Conservation (phyloP, 2,888 invertebrate genomes). For the Cinara cedri region DNA sequence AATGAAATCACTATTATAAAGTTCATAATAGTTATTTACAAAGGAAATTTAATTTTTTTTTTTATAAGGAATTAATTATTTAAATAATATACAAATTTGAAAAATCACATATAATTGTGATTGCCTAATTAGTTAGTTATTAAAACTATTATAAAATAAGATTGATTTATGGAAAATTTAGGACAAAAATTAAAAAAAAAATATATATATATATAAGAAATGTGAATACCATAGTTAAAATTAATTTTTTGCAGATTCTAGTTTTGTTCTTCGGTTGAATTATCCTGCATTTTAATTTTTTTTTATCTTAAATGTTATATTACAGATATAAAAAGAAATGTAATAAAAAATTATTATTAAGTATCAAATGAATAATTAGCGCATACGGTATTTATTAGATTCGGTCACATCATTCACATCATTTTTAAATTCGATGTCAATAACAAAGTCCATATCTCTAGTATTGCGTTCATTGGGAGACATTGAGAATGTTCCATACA, state of each 20-base stretch:
- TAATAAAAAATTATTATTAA: slow-evolving; percentile 25
- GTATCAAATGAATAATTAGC: slow-evolving; percentile 65
- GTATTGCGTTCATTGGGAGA: slow-evolving; percentile 95
- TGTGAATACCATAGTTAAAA: slow-evolving; percentile 30
- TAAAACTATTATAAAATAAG: slow-evolving; percentile 1
- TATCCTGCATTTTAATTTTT: slow-evolving; percentile 16
- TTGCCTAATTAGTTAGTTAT: not conserved
- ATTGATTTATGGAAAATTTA: not conserved
- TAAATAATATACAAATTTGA: slow-evolving; percentile 5
- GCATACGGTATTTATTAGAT: slow-evolving; percentile 88
- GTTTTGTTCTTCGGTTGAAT: slow-evolving; percentile 50
- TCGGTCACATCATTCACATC: slow-evolving; percentile 84
- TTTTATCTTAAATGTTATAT: slow-evolving; percentile 16
- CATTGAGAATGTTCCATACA: slow-evolving; percentile 90
- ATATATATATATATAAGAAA: slow-evolving; percentile 30
- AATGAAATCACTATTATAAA: slow-evolving; percentile 29
- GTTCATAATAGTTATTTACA: slow-evolving; percentile 21
- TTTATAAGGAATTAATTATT: not conserved
- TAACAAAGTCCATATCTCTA: slow-evolving; percentile 94
- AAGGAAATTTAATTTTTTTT: slow-evolving; percentile 3
- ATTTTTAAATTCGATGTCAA: slow-evolving; percentile 91
- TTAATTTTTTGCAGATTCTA: slow-evolving; percentile 26
- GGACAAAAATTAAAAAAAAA: not conserved
- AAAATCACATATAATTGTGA: slow-evolving; percentile 15
- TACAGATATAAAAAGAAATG: slow-evolving; percentile 17